These are phyloP conservation scores for Dryomyza anilis DNA, from an alignment of 2,888 invertebrate species.

Conservation along the genomic window DNA sequence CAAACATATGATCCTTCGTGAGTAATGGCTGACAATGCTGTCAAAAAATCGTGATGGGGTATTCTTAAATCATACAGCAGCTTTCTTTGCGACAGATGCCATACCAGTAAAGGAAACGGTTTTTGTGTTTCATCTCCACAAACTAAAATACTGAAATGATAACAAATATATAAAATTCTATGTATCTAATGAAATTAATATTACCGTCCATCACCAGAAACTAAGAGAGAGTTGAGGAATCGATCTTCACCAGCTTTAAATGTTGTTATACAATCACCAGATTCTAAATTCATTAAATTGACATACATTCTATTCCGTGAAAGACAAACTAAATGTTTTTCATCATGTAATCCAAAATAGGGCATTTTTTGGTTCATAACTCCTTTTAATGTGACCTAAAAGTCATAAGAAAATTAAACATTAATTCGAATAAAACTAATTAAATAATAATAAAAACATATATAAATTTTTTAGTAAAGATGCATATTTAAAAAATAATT, in stretches of 20 bases:
- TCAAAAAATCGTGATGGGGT: constrained; percentile 87
- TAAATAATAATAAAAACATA: no score
- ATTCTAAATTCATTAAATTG: constrained; percentile 82
- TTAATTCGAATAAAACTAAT: no score
- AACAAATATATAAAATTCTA: no score
- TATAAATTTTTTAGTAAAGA: no score
- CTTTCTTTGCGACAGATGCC: constrained; percentile 84
- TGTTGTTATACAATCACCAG: constrained; percentile 71
- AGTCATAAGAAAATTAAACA: no score
- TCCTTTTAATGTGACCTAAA: constrained; percentile 76
- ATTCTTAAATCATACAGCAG: constrained; percentile 85
- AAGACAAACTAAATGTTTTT: constrained; percentile 76
- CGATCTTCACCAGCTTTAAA: constrained; percentile 91
- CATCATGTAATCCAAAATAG: constrained; percentile 82
- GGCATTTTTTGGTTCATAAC: constrained; percentile 95
- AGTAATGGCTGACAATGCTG: constrained; percentile 82
- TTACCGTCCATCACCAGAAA: constrained; percentile 85
- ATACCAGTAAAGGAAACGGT: constrained; percentile 86
- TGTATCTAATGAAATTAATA: no score
- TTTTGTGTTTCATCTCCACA: constrained; percentile 93
- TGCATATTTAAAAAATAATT: no score
- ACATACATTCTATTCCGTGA: constrained; percentile 89
- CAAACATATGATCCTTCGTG: constrained; percentile 80
- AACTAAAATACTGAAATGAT: constrained; percentile 72
- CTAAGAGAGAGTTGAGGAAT: constrained; percentile 84